These are phyloP conservation scores for Sturmia bella DNA, from an alignment of 2,888 invertebrate genomes.

Conservation along the genomic window DNA sequence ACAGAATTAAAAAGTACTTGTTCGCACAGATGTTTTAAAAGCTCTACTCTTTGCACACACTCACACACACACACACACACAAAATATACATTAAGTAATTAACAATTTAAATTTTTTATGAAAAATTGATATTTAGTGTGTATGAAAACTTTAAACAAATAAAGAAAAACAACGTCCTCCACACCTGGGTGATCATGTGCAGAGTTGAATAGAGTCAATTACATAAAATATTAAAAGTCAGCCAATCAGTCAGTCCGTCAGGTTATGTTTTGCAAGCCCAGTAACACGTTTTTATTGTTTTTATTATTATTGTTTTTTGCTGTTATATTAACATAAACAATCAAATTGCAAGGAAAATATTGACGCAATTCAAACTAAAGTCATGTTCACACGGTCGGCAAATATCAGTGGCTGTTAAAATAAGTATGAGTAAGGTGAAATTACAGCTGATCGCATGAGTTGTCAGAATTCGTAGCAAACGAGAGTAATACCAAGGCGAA, in stretches of 20 bases:
- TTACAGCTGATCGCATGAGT: too few relatives aligned
- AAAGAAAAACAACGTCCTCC: conserved; percentile 47
- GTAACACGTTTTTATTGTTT: conserved; percentile 34
- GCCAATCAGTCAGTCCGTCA: conserved; percentile 1
- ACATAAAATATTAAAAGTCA: conserved; percentile 8
- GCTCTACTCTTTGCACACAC: conserved; percentile 2
- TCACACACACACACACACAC: not conserved
- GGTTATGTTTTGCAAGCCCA: conserved; percentile 38
- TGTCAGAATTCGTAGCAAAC: too few relatives aligned
- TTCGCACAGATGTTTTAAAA: conserved; percentile 29
- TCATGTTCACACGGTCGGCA: too few relatives aligned
- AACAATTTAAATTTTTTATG: conserved; percentile 12
- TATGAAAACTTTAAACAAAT: not conserved
- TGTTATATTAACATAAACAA: conserved; percentile 29
- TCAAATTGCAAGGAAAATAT: conserved; percentile 36
- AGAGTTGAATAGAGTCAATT: conserved; percentile 37
- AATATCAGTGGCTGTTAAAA: too few relatives aligned
- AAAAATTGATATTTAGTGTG: conserved; percentile 35
- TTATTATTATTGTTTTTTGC: conserved; percentile 14
- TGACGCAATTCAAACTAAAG: conserved; percentile 10
- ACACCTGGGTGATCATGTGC: conserved; percentile 58
- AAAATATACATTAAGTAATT: not conserved
- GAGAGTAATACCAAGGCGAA: too few relatives aligned
- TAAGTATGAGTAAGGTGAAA: too few relatives aligned
- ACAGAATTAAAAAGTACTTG: conserved; percentile 26